Percentiles rank a stretch among this genome's conserved stretches.
Evolutionary conservation across 2,113 vertebrate species (phyloP).

Genomic region (Balaeniceps rex): DNA sequence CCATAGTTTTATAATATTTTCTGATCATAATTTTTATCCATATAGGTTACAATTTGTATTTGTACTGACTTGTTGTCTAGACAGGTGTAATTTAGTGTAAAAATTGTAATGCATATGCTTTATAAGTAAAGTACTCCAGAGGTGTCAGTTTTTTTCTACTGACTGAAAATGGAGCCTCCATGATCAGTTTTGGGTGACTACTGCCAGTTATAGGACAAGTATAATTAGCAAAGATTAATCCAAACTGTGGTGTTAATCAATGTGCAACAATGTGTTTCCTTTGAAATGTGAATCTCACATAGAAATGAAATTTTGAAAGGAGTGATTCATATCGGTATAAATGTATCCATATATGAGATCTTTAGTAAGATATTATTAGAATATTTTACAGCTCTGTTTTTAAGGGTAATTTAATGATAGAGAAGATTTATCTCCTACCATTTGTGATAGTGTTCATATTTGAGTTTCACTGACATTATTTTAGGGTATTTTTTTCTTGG

Average conservation of each 20-base stretch:
- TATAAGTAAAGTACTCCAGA: background rate
- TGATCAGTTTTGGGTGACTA: background rate
- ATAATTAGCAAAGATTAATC: background rate
- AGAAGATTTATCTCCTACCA: background rate
- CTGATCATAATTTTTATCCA: background rate
- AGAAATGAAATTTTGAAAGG: background rate
- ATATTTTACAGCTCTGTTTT: background rate
- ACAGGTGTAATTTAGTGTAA: background rate
- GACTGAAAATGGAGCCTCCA: background rate
- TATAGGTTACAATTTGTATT: background rate
- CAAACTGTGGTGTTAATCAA: background rate
- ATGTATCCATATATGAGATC: background rate
- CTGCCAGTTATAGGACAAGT: background rate
- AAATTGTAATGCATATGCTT: background rate
- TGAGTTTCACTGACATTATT: background rate
- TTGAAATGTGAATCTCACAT: background rate
- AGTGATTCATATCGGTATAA: background rate
- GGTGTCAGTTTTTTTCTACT: background rate
- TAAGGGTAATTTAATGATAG: background rate
- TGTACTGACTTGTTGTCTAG: background rate
- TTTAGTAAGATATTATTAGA: background rate
- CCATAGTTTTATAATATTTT: background rate
- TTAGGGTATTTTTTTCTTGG: background rate
- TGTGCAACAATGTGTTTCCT: background rate
- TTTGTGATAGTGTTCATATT: background rate